Percentiles rank a stretch among this genome's conserved stretches.
Evolutionary conservation across 2,113 vertebrate species (phyloP).

Genomic region (Ctenomys sociabilis): DNA sequence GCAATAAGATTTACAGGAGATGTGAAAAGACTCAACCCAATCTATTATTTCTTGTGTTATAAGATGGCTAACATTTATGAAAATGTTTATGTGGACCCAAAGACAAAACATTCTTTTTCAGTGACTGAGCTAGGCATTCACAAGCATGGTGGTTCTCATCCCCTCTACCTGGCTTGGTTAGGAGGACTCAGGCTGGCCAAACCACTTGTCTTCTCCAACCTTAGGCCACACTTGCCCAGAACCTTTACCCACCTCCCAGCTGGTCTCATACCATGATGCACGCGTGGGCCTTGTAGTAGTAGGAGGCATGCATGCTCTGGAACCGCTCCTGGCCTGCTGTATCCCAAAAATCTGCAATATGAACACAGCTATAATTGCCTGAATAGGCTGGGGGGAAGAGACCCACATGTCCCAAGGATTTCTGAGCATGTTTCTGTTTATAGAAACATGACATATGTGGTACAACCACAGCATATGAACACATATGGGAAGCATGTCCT

Average conservation of each 20-base stretch:
- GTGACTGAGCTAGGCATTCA: neutral
- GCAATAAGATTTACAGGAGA: neutral
- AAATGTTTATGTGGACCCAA: neutral
- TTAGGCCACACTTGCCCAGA: neutral
- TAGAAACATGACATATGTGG: neutral
- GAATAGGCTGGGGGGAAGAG: neutral
- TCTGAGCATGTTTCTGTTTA: neutral
- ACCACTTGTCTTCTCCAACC: neutral
- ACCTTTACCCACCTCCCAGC: neutral
- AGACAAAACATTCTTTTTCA: neutral
- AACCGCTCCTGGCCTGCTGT: slow-evolving; percentile 98
- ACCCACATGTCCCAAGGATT: neutral
- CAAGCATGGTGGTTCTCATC: neutral
- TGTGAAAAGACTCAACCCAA: neutral
- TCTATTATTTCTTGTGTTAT: neutral
- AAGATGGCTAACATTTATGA: neutral
- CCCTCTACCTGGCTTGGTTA: neutral
- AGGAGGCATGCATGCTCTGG: slow-evolving; percentile 97
- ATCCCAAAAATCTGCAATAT: slow-evolving; percentile 95
- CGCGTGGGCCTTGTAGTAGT: slow-evolving; percentile 97
- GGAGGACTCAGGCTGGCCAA: neutral
- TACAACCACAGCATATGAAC: neutral
- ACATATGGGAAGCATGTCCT: neutral
- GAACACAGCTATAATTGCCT: neutral
- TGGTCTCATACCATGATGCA: slow-evolving; percentile 94